These are phyloP conservation scores for Dendrocincla fuliginosa DNA, from an alignment of 2,797 vertebrate species.

Conservation along the genomic window DNA sequence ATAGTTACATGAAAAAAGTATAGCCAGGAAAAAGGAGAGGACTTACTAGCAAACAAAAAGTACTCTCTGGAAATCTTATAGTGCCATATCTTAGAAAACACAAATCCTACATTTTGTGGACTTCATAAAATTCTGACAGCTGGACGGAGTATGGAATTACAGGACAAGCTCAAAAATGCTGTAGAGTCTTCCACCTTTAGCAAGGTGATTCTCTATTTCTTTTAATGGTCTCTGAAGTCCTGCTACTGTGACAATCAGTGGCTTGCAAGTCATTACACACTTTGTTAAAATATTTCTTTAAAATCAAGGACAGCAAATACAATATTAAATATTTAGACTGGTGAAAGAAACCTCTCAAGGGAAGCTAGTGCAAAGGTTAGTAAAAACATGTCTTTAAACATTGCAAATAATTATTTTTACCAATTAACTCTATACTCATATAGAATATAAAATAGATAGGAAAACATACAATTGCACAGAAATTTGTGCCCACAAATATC, in stretches of 20 bases:
- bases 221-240: neutral
- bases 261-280: neutral
- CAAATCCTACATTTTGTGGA: neutral
- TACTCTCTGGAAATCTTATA: neutral
- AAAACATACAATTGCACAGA: neutral
- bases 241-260: neutral
- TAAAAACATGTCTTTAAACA: neutral
- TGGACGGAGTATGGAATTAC: neutral
- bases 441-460: neutral
- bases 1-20: neutral
- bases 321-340: constrained; percentile 19
- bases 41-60: neutral
- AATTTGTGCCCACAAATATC: neutral
- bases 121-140: neutral
- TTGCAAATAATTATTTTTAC: neutral
- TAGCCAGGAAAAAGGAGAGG: neutral
- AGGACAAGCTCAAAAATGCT: neutral
- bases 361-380: neutral
- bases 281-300: constrained; percentile 1
- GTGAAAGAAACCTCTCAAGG: neutral
- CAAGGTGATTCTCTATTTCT: neutral
- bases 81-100: neutral
- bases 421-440: neutral
- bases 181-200: neutral
- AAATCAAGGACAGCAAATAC: neutral